Evolutionary conservation across 2,113 vertebrate genomes (phyloP), one percentile per base, ranked within the genome.

Genomic region (Coregonus clupeaformis): DNA sequence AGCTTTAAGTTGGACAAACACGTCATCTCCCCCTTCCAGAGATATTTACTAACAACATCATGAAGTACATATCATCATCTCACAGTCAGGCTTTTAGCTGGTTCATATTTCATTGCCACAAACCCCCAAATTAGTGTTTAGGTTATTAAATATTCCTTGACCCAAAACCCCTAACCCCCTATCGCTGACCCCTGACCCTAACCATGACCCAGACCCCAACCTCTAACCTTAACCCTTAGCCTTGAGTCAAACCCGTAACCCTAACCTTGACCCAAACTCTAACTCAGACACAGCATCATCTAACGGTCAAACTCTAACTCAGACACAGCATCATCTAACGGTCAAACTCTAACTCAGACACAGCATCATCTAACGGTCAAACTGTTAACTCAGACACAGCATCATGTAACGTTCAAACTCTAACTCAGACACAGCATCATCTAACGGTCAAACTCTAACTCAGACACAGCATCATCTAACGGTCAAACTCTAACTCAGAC

Each of bases 21-120:
- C 89, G 87, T 86, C 88, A 87, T 88, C 86, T 83, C 80, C 75
- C 57, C 80, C 75, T 81, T 76, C 69, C 77, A 72, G 86, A 78
- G 83, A 86, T 91, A 89, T 91, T 91, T 92, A 89, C 88, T 93
- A 93, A 91, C 89, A 90, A 76, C 77, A 69, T 71, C 72, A 57
- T 79, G 45, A 78, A 82, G 82, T 88, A 91, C 90, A 90, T 83
- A 88, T 77, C 75, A 78, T 76, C 76, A 88, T 87, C 76, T 81
- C 77, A 76, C 75, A 81, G 70, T 69, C 77, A 60, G 60, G 7
- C 30, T 76, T 74, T 77, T 68, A 24, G 66, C 77, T 72, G 45
- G 29, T 18, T 62, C 69, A 59, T 47, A 60, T 77, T 78, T 74
- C 69, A 2, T 47, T 63, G 67, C 83, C 80, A 64, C 75, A 82